A percentile compares a stretch with the other conserved stretches of the same genome.
Conservation (phyloP, 2,888 invertebrate genomes). For the Oithona nana region DNA sequence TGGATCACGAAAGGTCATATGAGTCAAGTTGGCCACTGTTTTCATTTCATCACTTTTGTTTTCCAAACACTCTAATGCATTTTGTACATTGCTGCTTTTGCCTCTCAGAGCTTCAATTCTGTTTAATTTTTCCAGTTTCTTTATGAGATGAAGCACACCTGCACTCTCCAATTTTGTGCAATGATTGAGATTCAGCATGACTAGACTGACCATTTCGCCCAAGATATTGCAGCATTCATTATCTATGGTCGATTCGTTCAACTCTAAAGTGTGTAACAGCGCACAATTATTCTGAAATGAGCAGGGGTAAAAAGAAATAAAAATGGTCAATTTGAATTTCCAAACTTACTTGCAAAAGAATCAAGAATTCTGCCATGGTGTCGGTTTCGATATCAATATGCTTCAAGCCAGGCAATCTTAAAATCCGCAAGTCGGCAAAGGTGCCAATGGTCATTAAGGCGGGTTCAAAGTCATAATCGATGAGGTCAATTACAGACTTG, state of each 20-base stretch:
- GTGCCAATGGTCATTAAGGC: not conserved
- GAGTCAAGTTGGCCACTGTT: not conserved
- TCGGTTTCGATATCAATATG: not conserved
- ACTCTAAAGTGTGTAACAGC: not conserved
- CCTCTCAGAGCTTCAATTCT: not conserved
- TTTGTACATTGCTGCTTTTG: not conserved
- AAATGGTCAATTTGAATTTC: too few species aligned
- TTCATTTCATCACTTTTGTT: not conserved
- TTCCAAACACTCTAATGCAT: not conserved
- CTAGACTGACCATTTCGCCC: not conserved
- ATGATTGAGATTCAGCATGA: not conserved
- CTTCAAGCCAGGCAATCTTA: not conserved
- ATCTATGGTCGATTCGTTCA: not conserved
- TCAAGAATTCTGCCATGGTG: not conserved
- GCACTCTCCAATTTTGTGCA: not conserved
- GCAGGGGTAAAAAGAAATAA: too few species aligned
- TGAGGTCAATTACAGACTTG: not conserved
- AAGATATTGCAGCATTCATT: not conserved
- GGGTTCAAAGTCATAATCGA: not conserved
- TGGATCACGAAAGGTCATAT: not conserved
- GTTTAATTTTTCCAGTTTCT: not conserved
- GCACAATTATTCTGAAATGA: too few species aligned
- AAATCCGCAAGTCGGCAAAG: not conserved
- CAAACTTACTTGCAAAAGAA: not conserved
- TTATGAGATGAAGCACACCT: not conserved